Evolutionary conservation across 2,113 vertebrate species (phyloP).

Genomic region (Illadopsis cleaveri): DNA sequence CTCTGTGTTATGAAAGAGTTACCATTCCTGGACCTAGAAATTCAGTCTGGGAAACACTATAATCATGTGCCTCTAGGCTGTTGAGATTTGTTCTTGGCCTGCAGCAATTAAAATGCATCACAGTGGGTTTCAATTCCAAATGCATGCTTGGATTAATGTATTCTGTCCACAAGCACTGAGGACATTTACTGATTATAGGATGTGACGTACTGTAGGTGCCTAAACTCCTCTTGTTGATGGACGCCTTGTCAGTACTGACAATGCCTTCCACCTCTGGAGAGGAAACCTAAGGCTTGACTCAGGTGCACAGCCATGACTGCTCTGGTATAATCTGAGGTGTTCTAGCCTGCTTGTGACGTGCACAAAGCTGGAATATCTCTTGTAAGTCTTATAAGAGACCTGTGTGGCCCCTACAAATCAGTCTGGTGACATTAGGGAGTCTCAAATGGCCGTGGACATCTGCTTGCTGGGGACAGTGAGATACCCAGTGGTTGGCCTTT

Average conservation of each 20-base stretch:
- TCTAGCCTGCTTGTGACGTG: not conserved
- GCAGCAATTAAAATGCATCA: not conserved
- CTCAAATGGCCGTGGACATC: not conserved
- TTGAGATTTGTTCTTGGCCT: not conserved
- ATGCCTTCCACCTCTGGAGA: not conserved
- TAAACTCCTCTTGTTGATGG: not conserved
- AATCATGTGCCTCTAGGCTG: not conserved
- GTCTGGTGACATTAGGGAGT: not conserved
- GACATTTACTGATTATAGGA: not conserved
- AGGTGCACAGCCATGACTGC: not conserved
- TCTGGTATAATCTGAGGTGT: not conserved
- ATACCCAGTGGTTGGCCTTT: not conserved
- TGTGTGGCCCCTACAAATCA: not conserved
- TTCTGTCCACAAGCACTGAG: not conserved
- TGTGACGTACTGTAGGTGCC: not conserved
- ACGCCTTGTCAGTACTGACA: not conserved
- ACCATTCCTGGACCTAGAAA: not conserved
- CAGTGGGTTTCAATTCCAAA: not conserved
- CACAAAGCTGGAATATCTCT: not conserved
- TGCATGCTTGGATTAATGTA: not conserved
- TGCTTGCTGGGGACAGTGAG: not conserved
- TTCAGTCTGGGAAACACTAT: not conserved
- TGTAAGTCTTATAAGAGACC: not conserved
- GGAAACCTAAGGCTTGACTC: not conserved
- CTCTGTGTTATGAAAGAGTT: not conserved